phyloP scores from a whole-genome alignment of 2,888 invertebrate genomes.

The Melanargia galathea region DNA sequence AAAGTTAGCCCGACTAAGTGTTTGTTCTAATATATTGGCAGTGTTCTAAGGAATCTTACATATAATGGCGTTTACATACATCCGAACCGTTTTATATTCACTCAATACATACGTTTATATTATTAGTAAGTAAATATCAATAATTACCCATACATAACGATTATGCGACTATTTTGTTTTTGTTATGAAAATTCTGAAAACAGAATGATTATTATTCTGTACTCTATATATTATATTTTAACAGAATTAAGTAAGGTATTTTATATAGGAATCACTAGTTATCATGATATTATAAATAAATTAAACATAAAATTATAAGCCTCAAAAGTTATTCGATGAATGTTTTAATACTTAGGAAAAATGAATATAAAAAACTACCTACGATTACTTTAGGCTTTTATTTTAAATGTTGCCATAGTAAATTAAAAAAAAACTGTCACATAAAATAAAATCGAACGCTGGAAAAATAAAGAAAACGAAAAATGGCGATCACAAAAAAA shows the following conservation, averaged over 20 bases:
- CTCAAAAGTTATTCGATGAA: not conserved
- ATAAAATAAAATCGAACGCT: constrained; percentile 35
- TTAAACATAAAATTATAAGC: not conserved
- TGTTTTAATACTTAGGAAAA: not conserved
- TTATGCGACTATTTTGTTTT: constrained; percentile 34
- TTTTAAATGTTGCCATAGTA: not conserved
- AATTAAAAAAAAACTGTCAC: not conserved
- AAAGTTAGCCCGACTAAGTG: not conserved
- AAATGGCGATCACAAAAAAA: constrained; percentile 69
- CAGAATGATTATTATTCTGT: constrained; percentile 6
- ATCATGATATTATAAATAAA: not conserved
- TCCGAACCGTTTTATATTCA: constrained; percentile 20
- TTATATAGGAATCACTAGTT: constrained; percentile 36
- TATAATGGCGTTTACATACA: constrained; percentile 36
- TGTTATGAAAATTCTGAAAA: constrained; percentile 1
- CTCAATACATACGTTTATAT: constrained; percentile 21
- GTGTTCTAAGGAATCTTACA: constrained; percentile 29
- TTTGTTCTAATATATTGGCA: constrained; percentile 32
- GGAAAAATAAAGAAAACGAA: constrained; percentile 50
- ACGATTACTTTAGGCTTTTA: not conserved
- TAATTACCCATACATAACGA: constrained; percentile 25
- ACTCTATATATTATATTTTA: constrained; percentile 16
- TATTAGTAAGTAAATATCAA: constrained; percentile 14
- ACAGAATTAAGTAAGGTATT: constrained; percentile 22
- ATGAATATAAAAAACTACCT: not conserved